Conservation (phyloP, 1,140 invertebrate species). For the Episyrphus balteatus region DNA sequence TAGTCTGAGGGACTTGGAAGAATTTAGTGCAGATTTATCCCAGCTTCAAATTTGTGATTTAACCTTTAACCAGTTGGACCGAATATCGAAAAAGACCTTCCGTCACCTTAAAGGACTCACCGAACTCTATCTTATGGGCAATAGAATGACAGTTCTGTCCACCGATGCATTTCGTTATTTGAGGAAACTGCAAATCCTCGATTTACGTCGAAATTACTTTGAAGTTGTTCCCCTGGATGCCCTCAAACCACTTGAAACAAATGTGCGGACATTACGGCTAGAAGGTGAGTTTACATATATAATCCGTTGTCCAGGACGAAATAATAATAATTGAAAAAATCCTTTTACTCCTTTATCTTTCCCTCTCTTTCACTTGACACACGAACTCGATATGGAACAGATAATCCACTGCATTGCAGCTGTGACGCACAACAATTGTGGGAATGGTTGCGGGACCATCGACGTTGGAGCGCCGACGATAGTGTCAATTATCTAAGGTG, state of each 20-base stretch:
- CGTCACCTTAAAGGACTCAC: constrained; percentile 59
- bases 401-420: constrained; percentile 71
- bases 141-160: constrained; percentile 68
- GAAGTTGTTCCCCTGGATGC: constrained; percentile 68
- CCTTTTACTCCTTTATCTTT: neutral
- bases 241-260: constrained; percentile 64
- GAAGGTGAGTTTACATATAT: constrained; percentile 48
- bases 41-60: constrained; percentile 68
- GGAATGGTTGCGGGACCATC: constrained; percentile 79
- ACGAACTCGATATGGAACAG: no score
- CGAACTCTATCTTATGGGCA: constrained; percentile 68
- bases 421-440: constrained; percentile 77
- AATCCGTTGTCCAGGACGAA: no score
- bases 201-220: constrained; percentile 75
- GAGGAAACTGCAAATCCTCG: constrained; percentile 65
- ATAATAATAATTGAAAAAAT: no score
- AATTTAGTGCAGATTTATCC: constrained; percentile 67
- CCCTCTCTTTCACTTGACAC: constrained; percentile 21
- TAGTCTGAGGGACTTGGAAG: constrained; percentile 66
- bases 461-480: constrained; percentile 48
- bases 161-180: constrained; percentile 68
- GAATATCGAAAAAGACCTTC: constrained; percentile 64
- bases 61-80: constrained; percentile 70
- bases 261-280: constrained; percentile 60
- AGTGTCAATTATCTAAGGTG: constrained; percentile 53